Base-by-base conservation (phyloP, 2,797 vertebrate species). In the Scleropages formosus region DNA sequence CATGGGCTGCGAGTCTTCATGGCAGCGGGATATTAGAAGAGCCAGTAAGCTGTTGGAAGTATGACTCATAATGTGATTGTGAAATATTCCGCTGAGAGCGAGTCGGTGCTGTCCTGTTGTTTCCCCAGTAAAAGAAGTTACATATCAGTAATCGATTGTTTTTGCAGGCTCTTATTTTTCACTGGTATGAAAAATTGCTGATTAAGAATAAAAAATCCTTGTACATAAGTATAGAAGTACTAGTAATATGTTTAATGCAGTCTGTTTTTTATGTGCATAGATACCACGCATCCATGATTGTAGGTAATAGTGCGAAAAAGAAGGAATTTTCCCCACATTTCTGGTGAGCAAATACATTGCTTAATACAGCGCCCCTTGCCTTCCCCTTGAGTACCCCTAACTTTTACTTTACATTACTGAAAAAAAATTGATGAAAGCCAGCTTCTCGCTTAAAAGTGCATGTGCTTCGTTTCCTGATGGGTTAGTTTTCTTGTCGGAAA, bases 331-430 rank as follows among this genome's bases (percentile, higher is more conserved):
- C 13, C 49, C 9, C 31, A 44, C 61, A 73, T 44, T 67, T 68
- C 74, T 72, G 61, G 46, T 76, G n/a, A 60, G 7, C 18, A 60
- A n/a, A 58, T 58, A 1, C 39, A 59, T 66, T 82, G 77, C 67
- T 11, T 49, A 51, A 53, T 26, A 46, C 67, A 18, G 7, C 51
- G 46, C 3, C 77, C 26, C 80, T 22, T 73, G 12, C 15, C 10
- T 1, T 58, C 53, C 78, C 31, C 74, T 11, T 13, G 20, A 24
- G 44, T 15, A 11, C 7, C 68, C 63, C 76, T 67, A 10, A 13
- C 12, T 59, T 20, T 39, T 2, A 77, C 58, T 46, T 85, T 59
- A 81, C 80, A 79, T 78, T 84, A 82, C 69, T 69, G 58, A 39
- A 53, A 31, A 75, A 63, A 8, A 44, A 62, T 49, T 66, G 77